Evolutionary conservation across 1,140 invertebrate genomes (phyloP).

Genomic region (Calliphora vicina): DNA sequence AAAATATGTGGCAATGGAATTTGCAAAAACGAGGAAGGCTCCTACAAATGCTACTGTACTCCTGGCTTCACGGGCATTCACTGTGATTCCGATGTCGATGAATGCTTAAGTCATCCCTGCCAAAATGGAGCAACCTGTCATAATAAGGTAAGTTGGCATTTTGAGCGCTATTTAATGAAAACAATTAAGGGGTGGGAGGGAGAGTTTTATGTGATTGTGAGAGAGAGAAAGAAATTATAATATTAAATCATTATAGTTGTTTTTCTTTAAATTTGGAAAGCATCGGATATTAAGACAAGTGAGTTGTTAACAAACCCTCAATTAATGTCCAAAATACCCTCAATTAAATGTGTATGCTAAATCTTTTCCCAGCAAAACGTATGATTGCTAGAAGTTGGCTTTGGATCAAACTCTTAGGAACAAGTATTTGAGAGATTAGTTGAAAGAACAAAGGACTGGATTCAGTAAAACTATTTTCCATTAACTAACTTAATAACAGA

Average conservation of each 20-base stretch:
- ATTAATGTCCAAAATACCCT: too few relatives aligned
- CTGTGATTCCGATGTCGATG: slow-evolving; percentile 86
- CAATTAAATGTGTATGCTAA: too few relatives aligned
- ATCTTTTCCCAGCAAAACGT: too few relatives aligned
- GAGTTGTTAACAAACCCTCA: slow-evolving; percentile 42
- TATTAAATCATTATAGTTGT: slow-evolving; percentile 60
- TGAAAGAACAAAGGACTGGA: too few relatives aligned
- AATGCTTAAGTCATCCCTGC: slow-evolving; percentile 88
- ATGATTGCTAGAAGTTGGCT: too few relatives aligned
- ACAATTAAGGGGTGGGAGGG: neutral
- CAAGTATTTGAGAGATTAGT: too few relatives aligned
- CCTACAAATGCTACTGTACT: slow-evolving; percentile 85
- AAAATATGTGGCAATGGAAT: slow-evolving; percentile 82
- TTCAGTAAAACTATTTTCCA: too few relatives aligned
- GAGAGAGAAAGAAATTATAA: slow-evolving; percentile 14
- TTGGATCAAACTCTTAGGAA: too few relatives aligned
- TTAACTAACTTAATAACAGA: too few relatives aligned
- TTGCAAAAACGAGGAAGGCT: slow-evolving; percentile 79
- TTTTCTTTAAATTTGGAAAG: slow-evolving; percentile 64
- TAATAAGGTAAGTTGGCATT: slow-evolving; percentile 67
- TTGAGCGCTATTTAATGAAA: neutral
- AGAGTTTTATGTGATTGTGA: neutral
- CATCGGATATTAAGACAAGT: slow-evolving; percentile 63
- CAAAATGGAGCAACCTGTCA: slow-evolving; percentile 86
- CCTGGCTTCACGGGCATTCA: slow-evolving; percentile 84